phyloP scores from a whole-genome alignment of 2,797 vertebrate genomes.

The Mormyrops attenuatus region DNA sequence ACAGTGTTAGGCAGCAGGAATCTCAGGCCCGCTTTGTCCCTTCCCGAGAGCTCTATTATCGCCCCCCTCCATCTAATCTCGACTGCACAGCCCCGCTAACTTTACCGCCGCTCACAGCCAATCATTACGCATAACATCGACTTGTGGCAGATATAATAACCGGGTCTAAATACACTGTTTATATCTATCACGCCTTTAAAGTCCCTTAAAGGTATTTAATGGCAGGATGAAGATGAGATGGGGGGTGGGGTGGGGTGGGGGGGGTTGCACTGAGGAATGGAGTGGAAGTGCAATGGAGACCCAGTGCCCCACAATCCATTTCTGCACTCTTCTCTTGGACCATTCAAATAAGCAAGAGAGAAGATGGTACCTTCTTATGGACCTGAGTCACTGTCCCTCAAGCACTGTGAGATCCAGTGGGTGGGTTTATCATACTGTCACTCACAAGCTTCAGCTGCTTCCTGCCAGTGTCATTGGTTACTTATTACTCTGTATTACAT shows the following conservation, averaged over 20 bases:
- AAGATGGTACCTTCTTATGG: background rate
- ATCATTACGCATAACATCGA: background rate
- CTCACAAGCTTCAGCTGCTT: background rate
- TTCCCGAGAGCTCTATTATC: background rate
- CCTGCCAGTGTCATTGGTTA: background rate
- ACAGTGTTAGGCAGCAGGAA: background rate
- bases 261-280: background rate
- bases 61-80: background rate
- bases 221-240: background rate
- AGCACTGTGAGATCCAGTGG: background rate
- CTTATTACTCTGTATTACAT: background rate
- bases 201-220: background rate
- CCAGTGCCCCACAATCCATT: background rate
- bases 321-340: background rate
- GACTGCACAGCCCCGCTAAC: background rate
- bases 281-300: background rate
- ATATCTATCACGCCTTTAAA: background rate
- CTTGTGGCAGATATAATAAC: background rate
- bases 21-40: background rate
- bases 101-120: background rate
- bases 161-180: background rate
- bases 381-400: background rate
- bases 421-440: background rate
- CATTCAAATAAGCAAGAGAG: background rate
- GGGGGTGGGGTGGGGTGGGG: background rate